phyloP scores from a whole-genome alignment of 2,797 vertebrate species.

The Agapornis canus region DNA sequence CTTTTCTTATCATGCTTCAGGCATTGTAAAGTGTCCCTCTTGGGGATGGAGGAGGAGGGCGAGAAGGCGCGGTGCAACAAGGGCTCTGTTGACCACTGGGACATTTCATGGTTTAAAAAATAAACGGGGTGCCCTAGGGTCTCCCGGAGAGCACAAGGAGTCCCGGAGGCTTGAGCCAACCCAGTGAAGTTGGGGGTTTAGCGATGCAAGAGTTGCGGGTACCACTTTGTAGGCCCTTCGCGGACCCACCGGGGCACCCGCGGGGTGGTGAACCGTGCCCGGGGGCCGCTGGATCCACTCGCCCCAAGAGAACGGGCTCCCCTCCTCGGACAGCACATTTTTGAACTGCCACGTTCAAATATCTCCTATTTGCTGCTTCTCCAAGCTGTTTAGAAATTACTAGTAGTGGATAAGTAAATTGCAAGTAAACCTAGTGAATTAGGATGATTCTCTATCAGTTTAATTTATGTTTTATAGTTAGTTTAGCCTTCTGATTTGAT shows the following conservation, averaged over 20 bases:
- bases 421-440: slow-evolving; percentile 79
- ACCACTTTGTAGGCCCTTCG: neutral
- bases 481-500: slow-evolving; percentile 83
- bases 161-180: neutral
- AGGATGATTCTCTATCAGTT: slow-evolving; percentile 75
- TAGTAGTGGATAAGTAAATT: slow-evolving; percentile 74
- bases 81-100: neutral
- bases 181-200: neutral
- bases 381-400: slow-evolving; percentile 65
- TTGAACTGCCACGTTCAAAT: neutral
- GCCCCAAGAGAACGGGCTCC: neutral
- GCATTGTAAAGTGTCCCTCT: neutral
- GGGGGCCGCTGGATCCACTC: neutral
- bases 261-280: neutral
- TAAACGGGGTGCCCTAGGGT: neutral
- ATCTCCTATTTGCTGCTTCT: slow-evolving; percentile 16
- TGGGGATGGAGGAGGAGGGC: neutral
- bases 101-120: slow-evolving; percentile 21
- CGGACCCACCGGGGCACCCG: neutral
- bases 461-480: slow-evolving; percentile 85
- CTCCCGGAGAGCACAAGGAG: neutral
- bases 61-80: neutral
- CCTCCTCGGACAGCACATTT: neutral
- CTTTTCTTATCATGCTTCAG: neutral
- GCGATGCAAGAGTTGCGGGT: neutral